Base-by-base conservation (phyloP, 1,140 invertebrate genomes). In the Penaeus japonicus region DNA sequence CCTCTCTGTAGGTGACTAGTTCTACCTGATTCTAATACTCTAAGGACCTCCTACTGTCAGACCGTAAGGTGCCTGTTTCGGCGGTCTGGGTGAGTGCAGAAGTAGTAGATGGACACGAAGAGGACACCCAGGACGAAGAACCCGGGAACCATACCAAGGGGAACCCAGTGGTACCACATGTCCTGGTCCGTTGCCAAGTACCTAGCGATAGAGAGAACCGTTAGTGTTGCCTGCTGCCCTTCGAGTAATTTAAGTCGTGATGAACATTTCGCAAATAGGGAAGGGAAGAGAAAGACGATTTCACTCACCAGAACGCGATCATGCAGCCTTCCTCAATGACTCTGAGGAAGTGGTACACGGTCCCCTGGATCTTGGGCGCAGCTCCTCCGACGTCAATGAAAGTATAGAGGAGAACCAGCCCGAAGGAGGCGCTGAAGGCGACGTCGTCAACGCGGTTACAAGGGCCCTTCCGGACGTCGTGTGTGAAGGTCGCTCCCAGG, bases 361-460 rank as follows among this genome's bases (percentile, higher is more conserved):
- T 32, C 12, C 27, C 65, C 47, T 47, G 57, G 32, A 77, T 73
- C 24, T 39, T 55, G 0, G 87, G 54, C 79, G 57, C 70, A 32
- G 54, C 62, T 20, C 78, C 87, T 17, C 80, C 70, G 22, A 89
- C 87, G 59, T 89, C 78, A 24, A 89, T 24, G 78, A 84, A 89
- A 22, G 87, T 89, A 35, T 84, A 84, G 70, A 89, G 70, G n/a
- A 84, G 73, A n/a, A 89, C 62, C 35, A 89, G 27, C 10, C 80
- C 87, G n/a, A 89, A 77, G 22, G 65, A 80, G 5, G 87, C 81
- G 24, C 87, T 89, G 70, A 89, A 73, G 77, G 70, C 73, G 27
- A 89, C 81, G 32, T 89, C 87, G 59, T 89, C 87, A 12, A 73
- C n/a, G 20, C 87, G 53, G 15, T 62, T 70, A 27, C 87, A 89